Base-by-base conservation (phyloP, 2,113 vertebrate genomes). In the Chionodraco myersi region DNA sequence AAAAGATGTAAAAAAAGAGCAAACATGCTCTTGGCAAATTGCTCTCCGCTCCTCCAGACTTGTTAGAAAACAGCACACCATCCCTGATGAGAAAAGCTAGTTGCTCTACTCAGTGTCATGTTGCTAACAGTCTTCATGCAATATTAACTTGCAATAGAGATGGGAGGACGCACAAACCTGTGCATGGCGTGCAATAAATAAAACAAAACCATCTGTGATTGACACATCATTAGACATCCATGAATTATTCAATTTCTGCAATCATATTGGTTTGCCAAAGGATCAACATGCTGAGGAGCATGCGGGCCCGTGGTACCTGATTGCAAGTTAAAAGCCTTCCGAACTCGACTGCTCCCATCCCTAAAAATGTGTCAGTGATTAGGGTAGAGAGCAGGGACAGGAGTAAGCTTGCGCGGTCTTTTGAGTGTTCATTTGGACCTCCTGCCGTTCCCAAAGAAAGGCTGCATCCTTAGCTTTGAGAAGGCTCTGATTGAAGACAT, bases 401-500 rank as follows among this genome's bases (percentile, higher is more conserved):
- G 78, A 87, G 77, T 44, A 72, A 82, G 77, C 54, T 67, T 0
- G 75, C 75, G 79, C 61, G 5, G 84, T 86, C 89, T 87, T 90
- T 30, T 8, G 72, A 83, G 86, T 54, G 75, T 65, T 82, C 86
- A 91, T 88, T 79, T 79, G 85, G 87, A 89, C 84, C 83, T 80
- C 91, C 89, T 63, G 88, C 76, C n/a, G 75, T 44, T 88, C 56
- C 71, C 77, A 58, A 63, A 89, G 79, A 94, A 88, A 88, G 80
- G 66, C 74, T 54, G 75, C 79, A 82, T 84, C 83, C 86, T 58
- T 21, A 44, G 84, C 88, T 83, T 75, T 86, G 86, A 85, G 89
- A 92, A 80, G 93, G 64, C 75, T 83, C 86, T 94, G 93, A 94
- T 93, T 94, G 94, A 94, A 92, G 92, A 93, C 93, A 91, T 93